Evolutionary conservation across 2,113 vertebrate genomes (phyloP), one percentile per base, ranked within the genome.

Genomic region (Ptyas mucosa): DNA sequence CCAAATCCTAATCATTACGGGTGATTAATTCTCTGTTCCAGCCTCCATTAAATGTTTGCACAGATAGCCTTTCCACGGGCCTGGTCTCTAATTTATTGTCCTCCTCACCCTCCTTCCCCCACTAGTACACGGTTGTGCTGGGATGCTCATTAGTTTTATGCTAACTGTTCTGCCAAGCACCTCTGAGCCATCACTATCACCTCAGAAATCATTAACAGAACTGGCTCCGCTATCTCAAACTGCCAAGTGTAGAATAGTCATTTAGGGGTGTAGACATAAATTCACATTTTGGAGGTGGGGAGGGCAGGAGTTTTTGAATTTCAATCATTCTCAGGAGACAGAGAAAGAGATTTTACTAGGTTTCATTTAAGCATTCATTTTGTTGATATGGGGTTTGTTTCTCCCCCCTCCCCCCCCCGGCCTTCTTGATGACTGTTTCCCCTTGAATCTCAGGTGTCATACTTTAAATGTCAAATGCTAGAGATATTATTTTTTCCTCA

Each of bases 101-200:
- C 81, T 64, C 58, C 89, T 90, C 90, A 0, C 29, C 94, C 49
- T 81, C 93, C 85, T 89, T 88, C 90, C 94, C 93, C 95, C 93
- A 96, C 86, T 87, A 93, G 96, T 88, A 89, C 90, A 93, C 94
- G 95, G 93, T 95, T 90, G 0, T 96, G 95, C 97, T 96, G 92
- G 96, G 96, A 98, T 97, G 95, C 96, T 98, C 97, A 97, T 98
- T 97, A 98, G 95, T 96, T 97, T 97, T 97, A 96, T 93, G 93
- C 93, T 94, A 95, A 96, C 94, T 94, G 23, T 95, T 97, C 96
- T 97, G 94, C 95, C 96, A 96, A 94, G 94, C 93, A 95, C 94
- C 95, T 97, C 96, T 61, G 75, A 97, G 95, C 91, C 95, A 96
- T 96, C 95, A 94, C 90, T 51, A 26, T 97, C 97, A 96, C 97